Base-by-base conservation (phyloP, 2,113 vertebrate species). In the Turnix velox region DNA sequence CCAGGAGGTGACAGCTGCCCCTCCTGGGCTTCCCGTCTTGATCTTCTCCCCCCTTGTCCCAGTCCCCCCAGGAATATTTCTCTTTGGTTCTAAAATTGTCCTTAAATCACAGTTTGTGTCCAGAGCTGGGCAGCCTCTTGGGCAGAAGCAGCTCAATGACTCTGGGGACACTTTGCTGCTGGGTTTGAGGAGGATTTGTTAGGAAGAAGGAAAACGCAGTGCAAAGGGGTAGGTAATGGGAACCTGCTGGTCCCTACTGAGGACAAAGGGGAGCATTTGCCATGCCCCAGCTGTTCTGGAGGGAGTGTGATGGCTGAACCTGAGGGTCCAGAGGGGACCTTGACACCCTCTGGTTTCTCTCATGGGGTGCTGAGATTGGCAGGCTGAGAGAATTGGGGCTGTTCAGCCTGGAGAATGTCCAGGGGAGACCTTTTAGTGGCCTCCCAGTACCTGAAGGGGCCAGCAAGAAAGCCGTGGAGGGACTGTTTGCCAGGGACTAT, bases 341-440 rank as follows among this genome's bases (percentile, higher is more conserved):
- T 1, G 3, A 22, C 24, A 16, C 51, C 43, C 58, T 14, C 20
- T 0, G 5, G 5, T 11, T 59, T 4, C 28, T 15, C 30, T 57
- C 20, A 15, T 5, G 8, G 55, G 55, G 2, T 58, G 55, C 55
- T 25, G 55, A 9, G 4, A 5, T 9, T 33, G 8, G 4, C 5
- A 7, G 54, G 31, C 7, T 22, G 9, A n/a, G n/a, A n/a, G n/a
- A n/a, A n/a, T n/a, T n/a, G n/a, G n/a, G n/a, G n/a, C n/a, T n/a
- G n/a, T n/a, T n/a, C n/a, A n/a, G n/a, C n/a, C n/a, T n/a, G n/a
- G n/a, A n/a, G n/a, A n/a, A n/a, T n/a, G n/a, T n/a, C n/a, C n/a
- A n/a, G n/a, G n/a, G n/a, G n/a, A n/a, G n/a, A n/a, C n/a, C n/a
- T n/a, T n/a, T n/a, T n/a, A n/a, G n/a, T n/a, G n/a, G n/a, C n/a